A percentile compares a stretch with the other conserved stretches of the same genome.
phyloP scores from a whole-genome alignment of 2,888 invertebrate species.

The Apamea anceps region DNA sequence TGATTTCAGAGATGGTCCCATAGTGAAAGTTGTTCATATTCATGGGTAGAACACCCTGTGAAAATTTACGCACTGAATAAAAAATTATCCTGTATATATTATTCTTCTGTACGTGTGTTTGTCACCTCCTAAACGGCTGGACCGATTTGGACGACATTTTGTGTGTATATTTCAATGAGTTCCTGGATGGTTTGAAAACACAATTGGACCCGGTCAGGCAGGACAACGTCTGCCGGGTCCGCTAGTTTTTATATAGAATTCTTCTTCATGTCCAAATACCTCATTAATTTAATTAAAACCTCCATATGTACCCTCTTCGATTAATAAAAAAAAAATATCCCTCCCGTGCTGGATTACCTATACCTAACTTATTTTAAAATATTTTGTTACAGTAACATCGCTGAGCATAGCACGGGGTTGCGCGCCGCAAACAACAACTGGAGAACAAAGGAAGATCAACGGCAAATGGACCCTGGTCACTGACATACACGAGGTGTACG shows the following conservation, averaged over 20 bases:
- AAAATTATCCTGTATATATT: too few relatives aligned
- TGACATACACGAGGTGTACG: slow-evolving; percentile 92
- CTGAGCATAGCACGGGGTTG: slow-evolving; percentile 90
- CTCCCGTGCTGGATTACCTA: neutral
- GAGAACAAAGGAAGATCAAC: slow-evolving; percentile 89
- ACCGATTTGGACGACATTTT: too few relatives aligned
- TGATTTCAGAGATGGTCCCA: too few relatives aligned
- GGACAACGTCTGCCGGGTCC: too few relatives aligned
- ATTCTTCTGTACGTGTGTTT: too few relatives aligned
- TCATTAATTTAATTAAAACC: neutral
- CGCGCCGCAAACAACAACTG: slow-evolving; percentile 92
- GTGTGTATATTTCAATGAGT: too few relatives aligned
- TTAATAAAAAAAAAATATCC: neutral
- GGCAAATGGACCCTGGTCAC: slow-evolving; percentile 91
- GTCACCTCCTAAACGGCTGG: too few relatives aligned
- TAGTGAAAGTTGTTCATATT: too few relatives aligned
- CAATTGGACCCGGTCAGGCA: too few relatives aligned
- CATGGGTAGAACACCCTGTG: too few relatives aligned
- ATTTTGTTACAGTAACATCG: slow-evolving; percentile 75
- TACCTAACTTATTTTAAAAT: neutral
- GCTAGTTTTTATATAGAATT: neutral
- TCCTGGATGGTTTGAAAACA: too few relatives aligned
- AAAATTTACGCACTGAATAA: too few relatives aligned
- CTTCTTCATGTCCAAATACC: neutral
- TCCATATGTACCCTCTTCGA: neutral